These are phyloP conservation scores for Podabrus alpinus DNA, from an alignment of 2,888 invertebrate genomes.

Conservation along the genomic window DNA sequence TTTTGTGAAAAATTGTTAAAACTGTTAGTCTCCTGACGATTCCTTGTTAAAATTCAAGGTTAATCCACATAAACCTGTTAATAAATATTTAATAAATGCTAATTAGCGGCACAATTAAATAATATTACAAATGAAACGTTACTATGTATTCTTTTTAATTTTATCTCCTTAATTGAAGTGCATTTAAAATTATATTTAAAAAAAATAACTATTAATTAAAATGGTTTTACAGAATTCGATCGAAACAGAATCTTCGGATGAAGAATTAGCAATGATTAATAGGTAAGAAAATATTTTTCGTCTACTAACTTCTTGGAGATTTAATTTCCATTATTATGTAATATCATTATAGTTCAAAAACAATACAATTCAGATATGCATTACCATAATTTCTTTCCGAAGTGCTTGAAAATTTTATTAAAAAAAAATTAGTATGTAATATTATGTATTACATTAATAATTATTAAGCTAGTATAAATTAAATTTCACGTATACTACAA, in stretches of 20 bases:
- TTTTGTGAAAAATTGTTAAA: neutral
- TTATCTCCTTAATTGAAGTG: neutral
- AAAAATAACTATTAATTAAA: neutral
- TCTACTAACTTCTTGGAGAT: neutral
- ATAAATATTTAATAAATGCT: neutral
- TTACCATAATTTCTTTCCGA: too few species aligned
- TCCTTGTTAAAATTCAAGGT: neutral
- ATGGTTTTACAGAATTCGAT: constrained; percentile 5
- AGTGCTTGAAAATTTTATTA: too few species aligned
- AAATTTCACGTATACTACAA: too few species aligned
- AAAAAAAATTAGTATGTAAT: too few species aligned
- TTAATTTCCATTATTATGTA: neutral
- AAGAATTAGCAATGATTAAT: constrained; percentile 2
- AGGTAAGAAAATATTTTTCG: constrained; percentile 5
- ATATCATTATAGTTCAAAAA: neutral
- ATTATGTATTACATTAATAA: too few species aligned
- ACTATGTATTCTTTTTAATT: neutral
- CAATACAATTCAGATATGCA: too few species aligned
- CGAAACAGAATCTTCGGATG: constrained; percentile 15
- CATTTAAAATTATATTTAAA: neutral
- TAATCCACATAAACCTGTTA: neutral
- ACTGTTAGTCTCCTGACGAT: neutral
- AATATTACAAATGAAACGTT: neutral
- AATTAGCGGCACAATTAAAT: neutral
- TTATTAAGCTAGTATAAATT: too few species aligned